These are phyloP conservation scores for Marcusenius ussheri DNA, from an alignment of 2,113 vertebrate species.

Conservation along the genomic window DNA sequence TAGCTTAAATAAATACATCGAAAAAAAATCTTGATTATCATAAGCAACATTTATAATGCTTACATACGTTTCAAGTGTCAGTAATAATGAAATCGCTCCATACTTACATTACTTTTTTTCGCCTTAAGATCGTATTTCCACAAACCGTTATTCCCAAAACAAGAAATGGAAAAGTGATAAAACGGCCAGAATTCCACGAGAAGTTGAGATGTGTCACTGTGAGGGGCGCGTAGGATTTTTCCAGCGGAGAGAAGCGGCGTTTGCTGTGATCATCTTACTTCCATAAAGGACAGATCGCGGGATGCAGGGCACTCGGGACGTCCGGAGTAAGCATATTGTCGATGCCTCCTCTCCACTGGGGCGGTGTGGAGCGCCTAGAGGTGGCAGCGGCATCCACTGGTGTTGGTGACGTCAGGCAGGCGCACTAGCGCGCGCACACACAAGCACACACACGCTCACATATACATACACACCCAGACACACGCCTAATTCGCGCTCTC, in stretches of 20 bases:
- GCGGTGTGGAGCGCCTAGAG: background rate
- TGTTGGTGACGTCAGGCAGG: conserved; percentile 51
- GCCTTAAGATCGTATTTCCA: conserved; percentile 9
- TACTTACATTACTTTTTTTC: conserved; percentile 14
- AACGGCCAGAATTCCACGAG: background rate
- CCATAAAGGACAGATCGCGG: conserved; percentile 30
- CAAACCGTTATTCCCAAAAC: conserved; percentile 12
- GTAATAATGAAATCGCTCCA: background rate
- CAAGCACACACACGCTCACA: background rate
- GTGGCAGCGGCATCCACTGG: conserved; percentile 42
- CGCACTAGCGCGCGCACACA: conserved; percentile 1
- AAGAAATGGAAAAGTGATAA: background rate
- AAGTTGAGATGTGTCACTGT: background rate
- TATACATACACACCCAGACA: background rate
- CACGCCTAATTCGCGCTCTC: conserved; percentile 17
- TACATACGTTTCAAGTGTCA: background rate
- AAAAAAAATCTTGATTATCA: background rate
- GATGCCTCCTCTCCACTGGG: conserved; percentile 38
- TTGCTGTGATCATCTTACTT: conserved; percentile 57
- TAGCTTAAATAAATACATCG: background rate
- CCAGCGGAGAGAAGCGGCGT: conserved; percentile 39
- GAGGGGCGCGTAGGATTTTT: conserved; percentile 23
- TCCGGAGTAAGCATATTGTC: conserved; percentile 26
- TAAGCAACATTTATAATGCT: background rate
- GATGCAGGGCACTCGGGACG: conserved; percentile 25